A percentile compares a stretch with the other conserved stretches of the same genome.
phyloP scores from a whole-genome alignment of 2,888 invertebrate genomes.

The Callimorpha dominula region DNA sequence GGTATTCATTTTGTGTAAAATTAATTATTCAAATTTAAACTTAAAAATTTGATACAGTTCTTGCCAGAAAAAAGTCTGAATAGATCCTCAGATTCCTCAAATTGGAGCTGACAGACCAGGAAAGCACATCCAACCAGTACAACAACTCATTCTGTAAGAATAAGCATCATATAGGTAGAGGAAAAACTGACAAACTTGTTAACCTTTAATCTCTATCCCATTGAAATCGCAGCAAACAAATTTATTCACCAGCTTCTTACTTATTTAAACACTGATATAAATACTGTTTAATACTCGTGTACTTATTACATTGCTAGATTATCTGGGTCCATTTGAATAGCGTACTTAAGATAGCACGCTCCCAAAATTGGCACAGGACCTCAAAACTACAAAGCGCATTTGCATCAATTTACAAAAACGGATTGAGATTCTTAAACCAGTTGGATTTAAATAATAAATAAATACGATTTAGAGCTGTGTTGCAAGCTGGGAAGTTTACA shows the following conservation, averaged over 20 bases:
- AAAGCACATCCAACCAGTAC: no score
- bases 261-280: neutral
- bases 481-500: constrained; percentile 42
- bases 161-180: no score
- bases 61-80: neutral
- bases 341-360: constrained; percentile 4
- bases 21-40: neutral
- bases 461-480: constrained; percentile 55
- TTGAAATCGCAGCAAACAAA: no score
- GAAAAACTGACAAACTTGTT: no score
- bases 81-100: no score
- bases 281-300: neutral
- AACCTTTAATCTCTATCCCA: no score
- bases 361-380: constrained; percentile 39
- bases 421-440: constrained; percentile 72
- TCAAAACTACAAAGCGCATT: constrained; percentile 65
- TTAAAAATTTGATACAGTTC: neutral
- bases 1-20: no score
- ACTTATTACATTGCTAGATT: neutral
- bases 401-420: constrained; percentile 79
- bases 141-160: no score
- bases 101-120: no score
- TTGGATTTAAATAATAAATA: constrained; percentile 76
- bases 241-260: no score
- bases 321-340: neutral